Percentiles rank a stretch among this genome's conserved stretches.
phyloP scores from a whole-genome alignment of 2,888 invertebrate genomes.

The Cerastoderma edule region DNA sequence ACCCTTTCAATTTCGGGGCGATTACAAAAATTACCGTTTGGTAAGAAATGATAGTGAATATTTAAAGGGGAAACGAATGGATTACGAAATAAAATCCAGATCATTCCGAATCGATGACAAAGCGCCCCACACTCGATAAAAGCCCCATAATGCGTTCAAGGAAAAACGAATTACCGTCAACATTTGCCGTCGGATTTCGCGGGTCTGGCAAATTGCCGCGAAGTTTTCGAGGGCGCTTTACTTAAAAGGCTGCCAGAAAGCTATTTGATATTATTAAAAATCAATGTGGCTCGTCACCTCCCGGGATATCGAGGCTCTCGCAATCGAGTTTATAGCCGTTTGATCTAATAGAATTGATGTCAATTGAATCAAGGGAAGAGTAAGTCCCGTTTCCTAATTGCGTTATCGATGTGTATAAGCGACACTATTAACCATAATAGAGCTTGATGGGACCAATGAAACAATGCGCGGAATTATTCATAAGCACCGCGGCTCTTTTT shows the following conservation, averaged over 20 bases:
- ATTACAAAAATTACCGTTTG: too few species aligned
- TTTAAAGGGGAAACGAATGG: too few species aligned
- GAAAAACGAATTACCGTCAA: conserved; percentile 17
- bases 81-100: too few species aligned
- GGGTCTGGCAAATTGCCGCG: conserved; percentile 14
- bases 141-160: conserved; percentile 4
- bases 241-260: conserved; percentile 39
- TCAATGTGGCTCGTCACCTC: conserved; percentile 42
- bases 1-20: too few species aligned
- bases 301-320: conserved; percentile 29
- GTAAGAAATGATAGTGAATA: too few species aligned
- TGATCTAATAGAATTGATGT: conserved; percentile 50
- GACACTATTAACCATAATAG: conserved; percentile 36
- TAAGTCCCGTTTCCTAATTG: conserved; percentile 33
- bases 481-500: too few species aligned
- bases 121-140: too few species aligned
- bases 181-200: conserved; percentile 11
- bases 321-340: conserved; percentile 46
- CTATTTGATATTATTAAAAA: conserved; percentile 53
- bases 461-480: conserved; percentile 16
- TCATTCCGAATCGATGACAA: too few species aligned
- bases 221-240: conserved; percentile 28
- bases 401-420: conserved; percentile 42
- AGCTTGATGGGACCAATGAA: conserved; percentile 21
- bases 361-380: conserved; percentile 39